Evolutionary conservation across 2,113 vertebrate genomes (phyloP), one percentile per base, ranked within the genome.

Genomic region (Nannospalax galili): DNA sequence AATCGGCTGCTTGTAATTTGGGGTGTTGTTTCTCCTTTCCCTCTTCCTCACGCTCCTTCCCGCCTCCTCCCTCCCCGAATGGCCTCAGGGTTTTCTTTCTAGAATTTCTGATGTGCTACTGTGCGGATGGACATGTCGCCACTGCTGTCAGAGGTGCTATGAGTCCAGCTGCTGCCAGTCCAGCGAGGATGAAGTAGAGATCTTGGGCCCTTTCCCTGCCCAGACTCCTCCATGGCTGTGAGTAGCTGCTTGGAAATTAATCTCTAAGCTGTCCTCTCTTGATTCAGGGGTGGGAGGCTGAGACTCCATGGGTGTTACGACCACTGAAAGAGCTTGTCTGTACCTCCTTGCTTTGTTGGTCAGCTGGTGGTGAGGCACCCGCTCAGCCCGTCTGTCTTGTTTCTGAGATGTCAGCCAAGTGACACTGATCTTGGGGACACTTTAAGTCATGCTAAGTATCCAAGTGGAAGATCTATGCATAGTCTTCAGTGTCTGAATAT

Each of bases 191-290:
- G 99, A 99, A 98, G 99, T 99, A 96, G 99, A 99, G 97, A 99
- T 99, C 93, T 97, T 99, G 97, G 99, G 99, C 93, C 99, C 99
- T 94, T 99, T 99, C 95, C 99, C 99, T 69, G 99, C 99, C 82
- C 99, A 99, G 92, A 99, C 99, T n/a, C 99, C 99, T 81, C 98
- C 99, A 88, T 99, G 99, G 99, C 98, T 99, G 99, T 99, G 98
- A 99, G 99, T 99, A 92, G 93, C 79, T 52, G 88, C 67, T 70
- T 40, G 6, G 12, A 78, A 67, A 74, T 85, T 6, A 0, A 40
- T 15, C 79, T 84, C 30, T 28, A 35, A 58, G 78, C 35, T 26
- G 42, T 4, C 22, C 64, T 65, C 73, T 37, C 56, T 42, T 64
- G 64, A 56, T 16, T 28, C 48, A 1, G 0, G 52, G 20, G 42